These are phyloP conservation scores for Tetrax tetrax DNA, from an alignment of 2,113 vertebrate genomes.

Conservation along the genomic window DNA sequence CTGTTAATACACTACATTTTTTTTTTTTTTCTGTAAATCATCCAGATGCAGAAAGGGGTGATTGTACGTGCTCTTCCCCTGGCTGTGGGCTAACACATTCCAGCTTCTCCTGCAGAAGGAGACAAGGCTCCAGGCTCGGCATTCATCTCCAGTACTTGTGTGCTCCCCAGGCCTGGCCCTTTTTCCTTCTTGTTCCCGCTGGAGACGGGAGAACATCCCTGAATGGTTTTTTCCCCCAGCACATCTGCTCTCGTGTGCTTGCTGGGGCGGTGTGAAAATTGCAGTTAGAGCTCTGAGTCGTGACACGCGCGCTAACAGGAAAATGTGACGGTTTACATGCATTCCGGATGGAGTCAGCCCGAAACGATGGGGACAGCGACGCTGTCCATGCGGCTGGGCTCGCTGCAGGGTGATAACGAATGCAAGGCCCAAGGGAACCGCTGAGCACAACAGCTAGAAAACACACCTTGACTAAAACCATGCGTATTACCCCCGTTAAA, in stretches of 20 bases:
- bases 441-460: background rate
- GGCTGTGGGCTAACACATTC: background rate
- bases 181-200: background rate
- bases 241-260: background rate
- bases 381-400: background rate
- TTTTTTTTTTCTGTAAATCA: background rate
- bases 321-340: background rate
- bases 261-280: background rate
- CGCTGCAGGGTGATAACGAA: background rate
- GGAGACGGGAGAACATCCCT: background rate
- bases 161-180: accelerated
- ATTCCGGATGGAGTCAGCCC: background rate
- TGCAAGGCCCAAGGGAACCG: background rate
- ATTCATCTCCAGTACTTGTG: background rate
- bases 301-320: background rate
- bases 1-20: background rate
- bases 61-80: background rate
- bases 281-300: background rate
- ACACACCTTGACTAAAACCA: background rate
- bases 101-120: background rate
- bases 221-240: background rate
- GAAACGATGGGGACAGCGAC: background rate
- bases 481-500: background rate
- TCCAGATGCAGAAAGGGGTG: background rate
- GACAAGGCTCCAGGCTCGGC: background rate